Percentiles rank a stretch among this genome's conserved stretches.
Evolutionary conservation across 2,797 vertebrate genomes (phyloP).

Genomic region (Microcaecilia unicolor): DNA sequence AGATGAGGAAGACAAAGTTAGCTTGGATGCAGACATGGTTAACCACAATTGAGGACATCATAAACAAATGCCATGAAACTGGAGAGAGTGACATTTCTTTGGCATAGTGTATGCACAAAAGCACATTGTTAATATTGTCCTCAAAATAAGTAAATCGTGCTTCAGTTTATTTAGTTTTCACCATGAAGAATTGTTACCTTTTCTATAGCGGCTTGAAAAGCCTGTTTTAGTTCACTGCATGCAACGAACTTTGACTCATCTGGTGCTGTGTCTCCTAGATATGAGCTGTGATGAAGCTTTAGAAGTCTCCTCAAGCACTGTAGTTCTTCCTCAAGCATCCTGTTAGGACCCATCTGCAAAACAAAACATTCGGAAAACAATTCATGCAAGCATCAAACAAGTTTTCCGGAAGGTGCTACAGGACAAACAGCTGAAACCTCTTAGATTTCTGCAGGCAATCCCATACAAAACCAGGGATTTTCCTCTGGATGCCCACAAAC

Average conservation of each 20-base stretch:
- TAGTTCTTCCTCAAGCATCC: conserved; percentile 54
- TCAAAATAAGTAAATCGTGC: no score
- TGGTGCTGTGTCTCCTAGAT: conserved; percentile 39
- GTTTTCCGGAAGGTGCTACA: not conserved
- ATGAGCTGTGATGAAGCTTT: conserved; percentile 41
- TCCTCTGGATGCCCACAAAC: not conserved
- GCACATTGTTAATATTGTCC: no score
- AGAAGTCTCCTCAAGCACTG: conserved; percentile 55
- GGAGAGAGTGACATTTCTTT: no score
- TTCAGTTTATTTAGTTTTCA: no score
- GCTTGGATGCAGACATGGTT: not conserved
- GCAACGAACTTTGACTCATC: conserved; percentile 42
- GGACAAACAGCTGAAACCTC: no score
- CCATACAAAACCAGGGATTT: not conserved
- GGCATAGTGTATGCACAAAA: no score
- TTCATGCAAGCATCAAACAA: not conserved
- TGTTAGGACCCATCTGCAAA: conserved; percentile 57
- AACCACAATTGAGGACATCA: not conserved
- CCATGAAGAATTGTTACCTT: no score
- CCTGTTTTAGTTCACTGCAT: conserved; percentile 54
- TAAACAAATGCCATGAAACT: not conserved
- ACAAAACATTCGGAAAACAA: not conserved
- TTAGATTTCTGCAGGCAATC: no score
- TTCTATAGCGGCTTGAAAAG: conserved; percentile 51
- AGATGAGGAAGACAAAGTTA: not conserved